These are phyloP conservation scores for Nephotettix cincticeps DNA, from an alignment of 1,140 invertebrate species.

Conservation along the genomic window DNA sequence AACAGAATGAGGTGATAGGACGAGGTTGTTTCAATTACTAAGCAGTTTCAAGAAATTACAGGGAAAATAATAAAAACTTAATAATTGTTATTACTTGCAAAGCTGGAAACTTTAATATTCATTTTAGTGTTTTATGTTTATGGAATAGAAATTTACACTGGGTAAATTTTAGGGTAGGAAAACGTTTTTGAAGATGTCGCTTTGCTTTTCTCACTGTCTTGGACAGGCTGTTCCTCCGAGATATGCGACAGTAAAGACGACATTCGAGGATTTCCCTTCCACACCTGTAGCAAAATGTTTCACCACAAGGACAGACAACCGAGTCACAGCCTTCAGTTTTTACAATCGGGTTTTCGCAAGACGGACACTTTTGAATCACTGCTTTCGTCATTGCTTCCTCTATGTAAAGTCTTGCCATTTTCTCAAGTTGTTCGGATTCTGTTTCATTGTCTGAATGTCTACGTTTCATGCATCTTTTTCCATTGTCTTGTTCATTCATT, in stretches of 20 bases:
- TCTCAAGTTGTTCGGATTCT: background rate
- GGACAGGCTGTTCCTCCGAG: too few relatives aligned
- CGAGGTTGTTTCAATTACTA: too few relatives aligned
- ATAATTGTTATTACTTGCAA: too few relatives aligned
- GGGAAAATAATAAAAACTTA: too few relatives aligned
- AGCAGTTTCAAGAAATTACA: too few relatives aligned
- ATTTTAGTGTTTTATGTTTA: too few relatives aligned
- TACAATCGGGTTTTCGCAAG: background rate
- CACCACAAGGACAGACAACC: background rate
- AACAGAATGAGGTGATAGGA: too few relatives aligned
- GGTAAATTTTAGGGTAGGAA: background rate
- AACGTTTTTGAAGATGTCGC: background rate
- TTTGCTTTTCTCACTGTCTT: background rate
- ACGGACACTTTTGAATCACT: background rate
- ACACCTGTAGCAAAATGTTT: slow-evolving; percentile 2
- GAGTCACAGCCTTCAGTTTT: background rate
- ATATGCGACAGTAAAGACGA: background rate
- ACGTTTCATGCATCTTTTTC: too few relatives aligned
- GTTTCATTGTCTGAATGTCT: background rate
- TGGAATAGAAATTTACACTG: background rate
- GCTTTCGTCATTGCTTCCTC: slow-evolving; percentile 7
- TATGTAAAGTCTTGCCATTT: background rate
- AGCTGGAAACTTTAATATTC: too few relatives aligned
- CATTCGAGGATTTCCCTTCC: background rate
- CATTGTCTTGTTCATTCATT: too few relatives aligned